phyloP scores from a whole-genome alignment of 2,797 vertebrate species.

The Microchirus variegatus region DNA sequence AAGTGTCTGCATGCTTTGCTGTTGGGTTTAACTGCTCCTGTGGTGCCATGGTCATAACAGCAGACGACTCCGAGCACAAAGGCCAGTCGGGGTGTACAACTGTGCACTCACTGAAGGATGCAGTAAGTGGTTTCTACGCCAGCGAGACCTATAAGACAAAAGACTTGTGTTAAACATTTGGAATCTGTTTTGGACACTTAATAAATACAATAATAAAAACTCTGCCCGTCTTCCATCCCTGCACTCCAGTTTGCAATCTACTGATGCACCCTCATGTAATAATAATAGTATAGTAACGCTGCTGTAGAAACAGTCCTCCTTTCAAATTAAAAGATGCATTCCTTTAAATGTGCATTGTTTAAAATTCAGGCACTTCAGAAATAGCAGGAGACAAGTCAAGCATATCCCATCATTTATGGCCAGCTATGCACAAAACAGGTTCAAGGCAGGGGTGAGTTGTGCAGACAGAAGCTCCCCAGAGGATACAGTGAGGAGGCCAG shows the following conservation, averaged over 20 bases:
- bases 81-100: background rate
- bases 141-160: background rate
- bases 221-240: no score
- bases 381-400: constrained; percentile 38
- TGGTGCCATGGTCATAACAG: constrained; percentile 22
- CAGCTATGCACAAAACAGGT: constrained; percentile 68
- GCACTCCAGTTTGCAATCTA: no score
- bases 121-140: background rate
- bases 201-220: no score
- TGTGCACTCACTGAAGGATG: background rate
- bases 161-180: background rate
- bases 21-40: background rate
- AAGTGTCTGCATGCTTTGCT: background rate
- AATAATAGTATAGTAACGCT: no score
- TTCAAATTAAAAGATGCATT: constrained; percentile 36
- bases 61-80: background rate
- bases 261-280: no score
- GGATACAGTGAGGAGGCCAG: constrained; percentile 38
- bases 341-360: constrained; percentile 19
- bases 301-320: no score
- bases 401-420: constrained; percentile 64
- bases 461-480: constrained; percentile 62
- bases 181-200: background rate
- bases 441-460: constrained; percentile 42
- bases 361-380: constrained; percentile 40